Percentiles rank a stretch among this genome's conserved stretches.
Evolutionary conservation across 2,113 vertebrate species (phyloP).

Genomic region (Bos javanicus): DNA sequence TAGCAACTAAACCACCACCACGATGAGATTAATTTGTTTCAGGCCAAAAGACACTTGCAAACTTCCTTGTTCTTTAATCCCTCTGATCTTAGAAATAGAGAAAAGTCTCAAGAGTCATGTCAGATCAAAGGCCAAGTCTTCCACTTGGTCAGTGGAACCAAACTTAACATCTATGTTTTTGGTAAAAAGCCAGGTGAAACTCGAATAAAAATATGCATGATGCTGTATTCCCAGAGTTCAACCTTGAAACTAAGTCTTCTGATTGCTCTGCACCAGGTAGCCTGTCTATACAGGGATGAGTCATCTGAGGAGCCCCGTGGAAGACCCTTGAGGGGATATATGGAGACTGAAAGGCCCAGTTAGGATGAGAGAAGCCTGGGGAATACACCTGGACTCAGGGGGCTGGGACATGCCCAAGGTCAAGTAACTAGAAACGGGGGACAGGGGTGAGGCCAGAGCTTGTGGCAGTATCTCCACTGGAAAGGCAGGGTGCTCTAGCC

Average conservation of each 20-base stretch:
- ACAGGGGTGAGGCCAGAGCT: neutral
- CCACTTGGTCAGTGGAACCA: neutral
- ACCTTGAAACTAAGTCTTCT: neutral
- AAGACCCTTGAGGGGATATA: neutral
- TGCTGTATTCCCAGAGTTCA: neutral
- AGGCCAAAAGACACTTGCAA: neutral
- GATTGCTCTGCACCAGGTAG: neutral
- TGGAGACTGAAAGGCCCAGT: neutral
- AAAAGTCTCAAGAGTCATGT: neutral
- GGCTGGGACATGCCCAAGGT: accelerated
- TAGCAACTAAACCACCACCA: neutral
- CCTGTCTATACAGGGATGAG: too few species aligned
- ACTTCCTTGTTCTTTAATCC: neutral
- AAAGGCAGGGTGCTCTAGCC: neutral
- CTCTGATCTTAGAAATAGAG: neutral
- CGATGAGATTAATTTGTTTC: neutral
- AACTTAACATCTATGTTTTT: neutral
- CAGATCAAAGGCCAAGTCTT: neutral
- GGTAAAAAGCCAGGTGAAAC: neutral
- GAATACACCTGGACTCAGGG: accelerated
- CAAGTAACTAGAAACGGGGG: accelerated
- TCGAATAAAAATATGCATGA: neutral
- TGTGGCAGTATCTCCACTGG: neutral
- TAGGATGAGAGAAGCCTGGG: neutral
- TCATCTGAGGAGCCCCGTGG: accelerated